These are phyloP conservation scores for Neoarius graeffei DNA, from an alignment of 2,113 vertebrate species.

Conservation along the genomic window DNA sequence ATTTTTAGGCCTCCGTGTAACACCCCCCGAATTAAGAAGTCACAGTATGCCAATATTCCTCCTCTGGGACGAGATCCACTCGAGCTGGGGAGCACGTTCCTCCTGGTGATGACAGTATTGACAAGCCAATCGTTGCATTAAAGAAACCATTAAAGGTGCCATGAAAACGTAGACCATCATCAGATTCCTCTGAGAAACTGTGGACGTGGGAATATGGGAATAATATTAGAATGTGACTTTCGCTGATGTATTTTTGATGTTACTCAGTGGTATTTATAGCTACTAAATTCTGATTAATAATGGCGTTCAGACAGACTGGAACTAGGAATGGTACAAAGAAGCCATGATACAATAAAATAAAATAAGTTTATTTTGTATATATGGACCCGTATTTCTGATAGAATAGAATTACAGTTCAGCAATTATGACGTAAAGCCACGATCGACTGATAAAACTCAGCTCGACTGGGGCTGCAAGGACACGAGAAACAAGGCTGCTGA, in stretches of 20 bases:
- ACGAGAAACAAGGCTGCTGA: background rate
- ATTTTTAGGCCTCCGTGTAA: background rate
- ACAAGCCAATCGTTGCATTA: constrained; percentile 37
- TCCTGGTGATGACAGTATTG: constrained; percentile 28
- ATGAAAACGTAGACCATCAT: background rate
- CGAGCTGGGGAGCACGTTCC: constrained; percentile 28
- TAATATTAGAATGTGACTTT: background rate
- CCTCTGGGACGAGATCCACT: constrained; percentile 59
- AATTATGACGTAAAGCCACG: constrained; percentile 49
- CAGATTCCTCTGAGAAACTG: background rate
- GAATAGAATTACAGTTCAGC: constrained; percentile 67
- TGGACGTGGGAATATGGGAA: background rate
- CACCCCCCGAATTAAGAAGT: constrained; percentile 66
- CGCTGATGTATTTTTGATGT: background rate
- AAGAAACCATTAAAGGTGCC: constrained; percentile 13
- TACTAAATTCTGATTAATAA: background rate
- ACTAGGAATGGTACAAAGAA: background rate
- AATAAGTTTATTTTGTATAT: constrained; percentile 87
- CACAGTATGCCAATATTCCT: constrained; percentile 67
- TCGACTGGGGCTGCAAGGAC: constrained; percentile 27
- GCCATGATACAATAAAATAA: constrained; percentile 54
- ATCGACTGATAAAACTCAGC: constrained; percentile 97
- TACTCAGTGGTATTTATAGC: background rate
- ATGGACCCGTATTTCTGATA: constrained; percentile 84
- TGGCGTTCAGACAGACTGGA: background rate